phyloP scores from a whole-genome alignment of 2,888 invertebrate species.

The Diploptera punctata region DNA sequence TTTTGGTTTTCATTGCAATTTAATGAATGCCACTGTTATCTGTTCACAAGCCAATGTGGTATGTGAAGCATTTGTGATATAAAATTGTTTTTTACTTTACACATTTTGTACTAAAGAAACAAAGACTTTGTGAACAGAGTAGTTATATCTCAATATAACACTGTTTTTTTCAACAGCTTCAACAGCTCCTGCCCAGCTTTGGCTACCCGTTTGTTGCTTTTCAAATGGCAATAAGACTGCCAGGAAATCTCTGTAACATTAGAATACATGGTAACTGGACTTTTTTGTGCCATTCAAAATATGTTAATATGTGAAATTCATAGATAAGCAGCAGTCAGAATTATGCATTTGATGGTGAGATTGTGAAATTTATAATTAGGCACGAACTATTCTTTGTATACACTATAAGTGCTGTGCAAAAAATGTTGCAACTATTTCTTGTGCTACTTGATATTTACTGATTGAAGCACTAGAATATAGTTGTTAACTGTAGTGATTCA shows the following conservation, averaged over 20 bases:
- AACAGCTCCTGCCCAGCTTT: conserved; percentile 32
- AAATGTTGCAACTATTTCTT: conserved; percentile 2
- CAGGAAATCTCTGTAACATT: conserved; percentile 49
- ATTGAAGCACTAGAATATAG: conserved; percentile 3
- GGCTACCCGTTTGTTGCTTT: conserved; percentile 49
- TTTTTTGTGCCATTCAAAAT: conserved; percentile 4
- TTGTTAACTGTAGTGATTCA: background rate
- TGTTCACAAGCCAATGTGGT: conserved; percentile 22
- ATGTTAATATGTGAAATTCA: background rate
- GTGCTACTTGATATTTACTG: background rate
- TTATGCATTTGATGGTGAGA: background rate
- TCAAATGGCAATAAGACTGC: conserved; percentile 49
- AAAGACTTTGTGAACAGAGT: conserved; percentile 28
- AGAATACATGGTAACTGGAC: conserved; percentile 18
- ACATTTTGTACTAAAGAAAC: background rate
- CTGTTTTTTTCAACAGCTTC: conserved; percentile 41
- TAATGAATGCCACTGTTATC: background rate
- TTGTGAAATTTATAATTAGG: background rate
- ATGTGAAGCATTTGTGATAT: background rate
- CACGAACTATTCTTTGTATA: background rate
- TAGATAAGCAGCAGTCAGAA: background rate
- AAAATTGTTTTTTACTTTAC: background rate
- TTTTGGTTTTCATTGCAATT: conserved; percentile 28
- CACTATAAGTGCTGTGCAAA: background rate
- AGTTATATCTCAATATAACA: conserved; percentile 32